Percentiles rank a stretch among this genome's conserved stretches.
Conservation (phyloP, 53 echinoderm and acorn worm genomes). For the Crossaster papposus region DNA sequence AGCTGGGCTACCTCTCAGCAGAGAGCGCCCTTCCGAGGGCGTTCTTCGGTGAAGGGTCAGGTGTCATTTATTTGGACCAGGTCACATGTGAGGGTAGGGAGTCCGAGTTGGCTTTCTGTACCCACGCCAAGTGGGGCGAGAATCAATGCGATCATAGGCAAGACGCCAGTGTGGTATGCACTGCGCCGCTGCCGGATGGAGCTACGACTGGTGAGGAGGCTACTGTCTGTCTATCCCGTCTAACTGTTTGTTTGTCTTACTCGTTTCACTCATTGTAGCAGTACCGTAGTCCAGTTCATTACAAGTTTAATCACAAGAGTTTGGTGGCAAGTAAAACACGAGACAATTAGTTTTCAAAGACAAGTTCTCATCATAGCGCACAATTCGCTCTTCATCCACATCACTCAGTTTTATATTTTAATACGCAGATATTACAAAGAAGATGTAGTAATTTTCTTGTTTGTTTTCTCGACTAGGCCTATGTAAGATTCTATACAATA, state of each 20-base stretch:
- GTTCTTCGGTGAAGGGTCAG: conserved; percentile 52
- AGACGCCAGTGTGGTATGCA: conserved; percentile 67
- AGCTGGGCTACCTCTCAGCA: conserved; percentile 64
- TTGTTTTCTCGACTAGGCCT: too few relatives aligned
- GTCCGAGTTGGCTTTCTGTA: conserved; percentile 58
- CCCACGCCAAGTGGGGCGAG: conserved; percentile 41
- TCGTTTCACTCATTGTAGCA: neutral
- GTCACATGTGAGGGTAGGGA: conserved; percentile 61
- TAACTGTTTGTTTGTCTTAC: neutral
- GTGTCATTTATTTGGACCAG: conserved; percentile 58
- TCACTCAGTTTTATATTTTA: too few relatives aligned
- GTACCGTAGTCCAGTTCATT: neutral
- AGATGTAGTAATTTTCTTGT: too few relatives aligned
- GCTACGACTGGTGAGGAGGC: conserved; percentile 5
- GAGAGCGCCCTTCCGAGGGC: conserved; percentile 48
- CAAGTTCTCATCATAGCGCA: too few relatives aligned
- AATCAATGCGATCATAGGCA: conserved; percentile 62
- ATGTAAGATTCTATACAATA: too few relatives aligned
- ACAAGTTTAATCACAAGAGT: neutral
- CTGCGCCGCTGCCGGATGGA: conserved; percentile 9
- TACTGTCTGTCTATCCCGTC: neutral
- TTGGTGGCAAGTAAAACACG: too few relatives aligned
- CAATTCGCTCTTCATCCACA: too few relatives aligned
- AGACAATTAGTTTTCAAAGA: too few relatives aligned
- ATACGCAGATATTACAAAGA: too few relatives aligned